These are phyloP conservation scores for Corythoichthys haematopterus DNA, from an alignment of 2,113 vertebrate species.

Conservation along the genomic window DNA sequence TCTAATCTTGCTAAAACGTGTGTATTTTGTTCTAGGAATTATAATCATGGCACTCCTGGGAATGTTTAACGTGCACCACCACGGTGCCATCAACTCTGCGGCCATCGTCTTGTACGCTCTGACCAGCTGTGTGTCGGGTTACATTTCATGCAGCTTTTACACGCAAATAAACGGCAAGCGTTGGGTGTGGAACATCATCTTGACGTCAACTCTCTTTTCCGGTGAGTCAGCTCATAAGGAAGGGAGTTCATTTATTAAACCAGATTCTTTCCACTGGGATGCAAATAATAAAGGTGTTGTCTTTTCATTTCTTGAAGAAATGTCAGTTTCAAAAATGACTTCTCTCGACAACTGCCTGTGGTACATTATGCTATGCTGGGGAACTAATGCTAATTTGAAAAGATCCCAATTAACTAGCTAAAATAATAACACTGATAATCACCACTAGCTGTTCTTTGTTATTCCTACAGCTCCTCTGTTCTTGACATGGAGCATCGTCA, in stretches of 20 bases:
- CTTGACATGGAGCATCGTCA: constrained; percentile 88
- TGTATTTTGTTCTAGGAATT: constrained; percentile 67
- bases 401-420: too few relatives aligned
- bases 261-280: too few relatives aligned
- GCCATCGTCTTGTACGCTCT: constrained; percentile 86
- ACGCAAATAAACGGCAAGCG: constrained; percentile 83
- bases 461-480: constrained; percentile 80
- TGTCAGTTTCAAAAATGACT: too few relatives aligned
- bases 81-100: constrained; percentile 88
- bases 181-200: constrained; percentile 93
- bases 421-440: not conserved
- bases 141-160: constrained; percentile 87
- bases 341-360: too few relatives aligned
- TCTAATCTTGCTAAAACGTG: too few relatives aligned
- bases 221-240: constrained; percentile 58
- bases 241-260: too few relatives aligned
- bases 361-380: too few relatives aligned
- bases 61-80: constrained; percentile 87
- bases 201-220: constrained; percentile 87
- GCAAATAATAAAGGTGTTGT: too few relatives aligned
- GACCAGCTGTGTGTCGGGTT: constrained; percentile 88
- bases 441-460: not conserved
- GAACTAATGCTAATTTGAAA: too few relatives aligned
- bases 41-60: constrained; percentile 86
- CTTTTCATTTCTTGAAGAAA: too few relatives aligned